Evolutionary conservation across 2,888 invertebrate species (phyloP).

Genomic region (Tigriopus californicus): DNA sequence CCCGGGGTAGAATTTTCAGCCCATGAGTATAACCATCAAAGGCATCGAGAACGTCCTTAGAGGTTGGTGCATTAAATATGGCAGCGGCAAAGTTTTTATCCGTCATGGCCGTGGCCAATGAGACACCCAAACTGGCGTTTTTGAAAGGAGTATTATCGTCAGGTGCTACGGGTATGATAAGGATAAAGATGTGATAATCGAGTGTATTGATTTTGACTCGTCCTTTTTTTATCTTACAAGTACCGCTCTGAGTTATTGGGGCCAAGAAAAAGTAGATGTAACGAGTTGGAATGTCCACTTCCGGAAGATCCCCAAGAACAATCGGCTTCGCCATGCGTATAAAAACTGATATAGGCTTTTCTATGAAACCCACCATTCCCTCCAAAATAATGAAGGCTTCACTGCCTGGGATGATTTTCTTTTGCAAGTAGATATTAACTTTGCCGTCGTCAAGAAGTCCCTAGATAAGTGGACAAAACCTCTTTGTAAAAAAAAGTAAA

Average conservation of each 20-base stretch:
- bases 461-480: too few relatives aligned
- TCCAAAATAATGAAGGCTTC: conserved; percentile 38
- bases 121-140: conserved; percentile 23
- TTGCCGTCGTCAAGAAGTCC: conserved; percentile 1
- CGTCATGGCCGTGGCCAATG: conserved; percentile 25
- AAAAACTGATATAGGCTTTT: conserved; percentile 34
- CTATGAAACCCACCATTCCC: conserved; percentile 36
- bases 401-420: conserved; percentile 35
- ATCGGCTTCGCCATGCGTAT: conserved; percentile 32
- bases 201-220: too few relatives aligned
- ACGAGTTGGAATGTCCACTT: conserved; percentile 35
- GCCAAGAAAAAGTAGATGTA: background rate
- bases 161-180: too few relatives aligned
- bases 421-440: conserved; percentile 25
- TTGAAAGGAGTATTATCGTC: too few relatives aligned
- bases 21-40: conserved; percentile 22
- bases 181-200: too few relatives aligned
- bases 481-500: too few relatives aligned
- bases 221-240: background rate
- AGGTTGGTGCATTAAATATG: conserved; percentile 21
- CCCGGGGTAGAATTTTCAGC: conserved; percentile 21
- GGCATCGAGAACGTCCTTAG: conserved; percentile 20
- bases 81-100: conserved; percentile 23
- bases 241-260: background rate
- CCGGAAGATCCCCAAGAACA: conserved; percentile 35